Conservation (phyloP, 1,140 invertebrate genomes). For the Trichoplusia ni region DNA sequence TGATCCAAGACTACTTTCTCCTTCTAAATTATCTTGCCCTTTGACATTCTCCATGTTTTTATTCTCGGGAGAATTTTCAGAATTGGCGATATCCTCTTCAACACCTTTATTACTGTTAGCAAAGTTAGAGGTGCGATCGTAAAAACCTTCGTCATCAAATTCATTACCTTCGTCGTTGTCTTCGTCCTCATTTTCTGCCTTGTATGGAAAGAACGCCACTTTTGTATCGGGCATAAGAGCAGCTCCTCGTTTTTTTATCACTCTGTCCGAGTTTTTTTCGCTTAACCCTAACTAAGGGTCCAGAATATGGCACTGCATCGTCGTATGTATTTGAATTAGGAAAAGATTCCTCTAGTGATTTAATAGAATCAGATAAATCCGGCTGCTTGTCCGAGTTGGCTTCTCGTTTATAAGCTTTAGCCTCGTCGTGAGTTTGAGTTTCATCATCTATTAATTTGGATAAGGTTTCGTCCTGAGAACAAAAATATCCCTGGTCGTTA, state of each 20-base stretch:
- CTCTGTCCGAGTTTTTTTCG: constrained; percentile 53
- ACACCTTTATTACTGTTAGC: constrained; percentile 33
- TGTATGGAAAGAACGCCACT: constrained; percentile 55
- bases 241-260: constrained; percentile 51
- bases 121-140: constrained; percentile 56
- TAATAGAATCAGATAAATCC: constrained; percentile 50
- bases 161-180: constrained; percentile 66
- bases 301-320: constrained; percentile 45
- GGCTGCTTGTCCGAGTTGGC: constrained; percentile 31
- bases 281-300: constrained; percentile 70
- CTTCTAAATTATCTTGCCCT: constrained; percentile 36
- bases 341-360: constrained; percentile 71
- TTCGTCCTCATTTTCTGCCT: constrained; percentile 57
- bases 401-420: constrained; percentile 54
- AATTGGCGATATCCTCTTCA: constrained; percentile 6
- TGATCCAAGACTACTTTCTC: constrained; percentile 55
- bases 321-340: constrained; percentile 50
- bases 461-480: constrained; percentile 49
- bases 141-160: constrained; percentile 64
- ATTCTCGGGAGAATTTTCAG: constrained; percentile 8
- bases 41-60: constrained; percentile 1
- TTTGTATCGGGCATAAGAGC: constrained; percentile 52
- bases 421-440: constrained; percentile 35
- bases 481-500: constrained; percentile 46
- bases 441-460: constrained; percentile 49